phyloP scores from a whole-genome alignment of 1,140 invertebrate species.

The Brachionus angularis region DNA sequence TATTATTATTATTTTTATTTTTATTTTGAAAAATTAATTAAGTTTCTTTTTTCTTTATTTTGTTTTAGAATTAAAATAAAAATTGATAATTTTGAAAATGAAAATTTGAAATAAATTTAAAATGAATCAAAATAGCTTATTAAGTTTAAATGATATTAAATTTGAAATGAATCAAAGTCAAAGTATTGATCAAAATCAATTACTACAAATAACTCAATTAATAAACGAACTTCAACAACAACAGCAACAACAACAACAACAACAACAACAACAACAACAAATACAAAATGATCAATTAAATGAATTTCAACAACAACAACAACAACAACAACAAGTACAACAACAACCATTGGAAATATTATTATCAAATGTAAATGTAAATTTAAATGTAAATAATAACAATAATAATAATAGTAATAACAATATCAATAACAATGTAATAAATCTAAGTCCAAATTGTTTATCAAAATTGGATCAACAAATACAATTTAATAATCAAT shows the following conservation, averaged over 20 bases:
- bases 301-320: neutral
- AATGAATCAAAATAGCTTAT: too few species aligned
- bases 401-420: too few species aligned
- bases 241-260: neutral
- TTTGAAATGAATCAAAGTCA: constrained; percentile 15
- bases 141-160: neutral
- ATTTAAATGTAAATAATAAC: too few species aligned
- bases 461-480: constrained; percentile 1
- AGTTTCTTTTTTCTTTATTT: too few species aligned
- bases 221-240: constrained; percentile 24
- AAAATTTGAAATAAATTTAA: too few species aligned
- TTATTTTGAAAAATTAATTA: too few species aligned
- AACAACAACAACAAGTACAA: neutral
- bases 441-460: neutral
- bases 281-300: neutral
- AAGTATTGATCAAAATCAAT: constrained; percentile 21
- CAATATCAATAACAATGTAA: neutral
- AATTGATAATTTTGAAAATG: too few species aligned
- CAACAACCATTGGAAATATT: too few species aligned
- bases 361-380: too few species aligned
- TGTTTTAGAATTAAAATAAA: too few species aligned
- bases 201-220: constrained; percentile 38
- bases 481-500: neutral
- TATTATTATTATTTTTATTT: too few species aligned
- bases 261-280: neutral